phyloP scores from a whole-genome alignment of 2,888 invertebrate genomes.

The Nephrocerus scutellatus region DNA sequence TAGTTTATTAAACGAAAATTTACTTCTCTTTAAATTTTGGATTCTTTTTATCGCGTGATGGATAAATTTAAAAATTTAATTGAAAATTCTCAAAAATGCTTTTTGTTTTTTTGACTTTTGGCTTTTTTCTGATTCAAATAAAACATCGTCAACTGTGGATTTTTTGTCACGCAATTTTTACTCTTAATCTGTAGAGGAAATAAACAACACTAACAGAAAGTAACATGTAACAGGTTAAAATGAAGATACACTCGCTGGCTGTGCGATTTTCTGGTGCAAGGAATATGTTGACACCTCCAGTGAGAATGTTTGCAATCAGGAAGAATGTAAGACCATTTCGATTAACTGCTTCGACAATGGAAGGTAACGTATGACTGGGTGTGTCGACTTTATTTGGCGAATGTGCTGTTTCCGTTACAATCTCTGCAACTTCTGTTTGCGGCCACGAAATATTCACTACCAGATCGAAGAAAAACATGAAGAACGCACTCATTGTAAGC shows the following conservation, averaged over 20 bases:
- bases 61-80: too few relatives aligned
- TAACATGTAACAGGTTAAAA: slow-evolving; percentile 57
- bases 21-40: too few relatives aligned
- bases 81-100: too few relatives aligned
- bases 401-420: too few relatives aligned
- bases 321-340: slow-evolving; percentile 80
- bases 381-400: too few relatives aligned
- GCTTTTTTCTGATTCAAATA: too few relatives aligned
- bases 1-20: too few relatives aligned
- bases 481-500: slow-evolving; percentile 57
- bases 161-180: slow-evolving; percentile 32
- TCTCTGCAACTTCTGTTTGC: slow-evolving; percentile 10
- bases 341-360: slow-evolving; percentile 64
- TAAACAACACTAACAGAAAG: slow-evolving; percentile 29
- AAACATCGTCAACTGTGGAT: too few relatives aligned
- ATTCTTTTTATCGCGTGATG: too few relatives aligned
- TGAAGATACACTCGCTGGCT: slow-evolving; percentile 47
- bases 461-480: slow-evolving; percentile 51
- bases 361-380: too few relatives aligned
- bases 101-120: too few relatives aligned
- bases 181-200: slow-evolving; percentile 27
- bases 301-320: slow-evolving; percentile 72
- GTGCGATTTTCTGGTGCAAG: slow-evolving; percentile 56
- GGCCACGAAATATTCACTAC: slow-evolving; percentile 21
- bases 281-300: slow-evolving; percentile 72